Conservation (phyloP, 2,888 invertebrate species). For the Chironomus tentans region DNA sequence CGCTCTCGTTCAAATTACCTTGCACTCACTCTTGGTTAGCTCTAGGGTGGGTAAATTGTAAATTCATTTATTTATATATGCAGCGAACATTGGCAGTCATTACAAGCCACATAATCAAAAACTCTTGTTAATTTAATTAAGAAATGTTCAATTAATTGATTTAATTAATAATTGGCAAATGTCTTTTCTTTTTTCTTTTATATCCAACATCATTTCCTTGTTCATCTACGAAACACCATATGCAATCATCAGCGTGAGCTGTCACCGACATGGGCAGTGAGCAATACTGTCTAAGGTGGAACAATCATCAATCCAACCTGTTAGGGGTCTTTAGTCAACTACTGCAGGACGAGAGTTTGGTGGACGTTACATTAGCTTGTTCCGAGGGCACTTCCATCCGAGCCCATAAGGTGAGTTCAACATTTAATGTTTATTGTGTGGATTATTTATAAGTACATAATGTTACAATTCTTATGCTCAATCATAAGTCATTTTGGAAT, state of each 20-base stretch:
- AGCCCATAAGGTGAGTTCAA: conserved; percentile 66
- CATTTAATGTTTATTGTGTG: neutral
- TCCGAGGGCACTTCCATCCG: conserved; percentile 90
- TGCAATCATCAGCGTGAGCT: conserved; percentile 59
- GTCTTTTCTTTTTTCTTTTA: conserved; percentile 23
- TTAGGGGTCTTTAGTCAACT: conserved; percentile 95
- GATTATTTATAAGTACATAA: too few relatives aligned
- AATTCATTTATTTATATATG: neutral
- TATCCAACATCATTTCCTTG: conserved; percentile 32
- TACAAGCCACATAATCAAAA: too few relatives aligned
- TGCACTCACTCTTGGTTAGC: neutral
- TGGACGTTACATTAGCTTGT: conserved; percentile 94
- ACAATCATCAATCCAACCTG: conserved; percentile 97
- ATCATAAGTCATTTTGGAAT: neutral
- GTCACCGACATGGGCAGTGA: conserved; percentile 96
- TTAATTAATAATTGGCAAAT: conserved; percentile 14
- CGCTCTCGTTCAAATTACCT: neutral
- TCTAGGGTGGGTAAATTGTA: conserved; percentile 18
- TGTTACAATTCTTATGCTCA: neutral
- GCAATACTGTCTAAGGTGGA: conserved; percentile 98
- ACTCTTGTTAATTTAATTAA: conserved; percentile 21
- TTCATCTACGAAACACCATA: neutral
- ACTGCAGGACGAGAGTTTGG: conserved; percentile 89
- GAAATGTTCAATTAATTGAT: conserved; percentile 14
- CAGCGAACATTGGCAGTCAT: neutral